These are phyloP conservation scores for Hemichromis elongatus DNA, from an alignment of 2,113 vertebrate species.

Conservation along the genomic window DNA sequence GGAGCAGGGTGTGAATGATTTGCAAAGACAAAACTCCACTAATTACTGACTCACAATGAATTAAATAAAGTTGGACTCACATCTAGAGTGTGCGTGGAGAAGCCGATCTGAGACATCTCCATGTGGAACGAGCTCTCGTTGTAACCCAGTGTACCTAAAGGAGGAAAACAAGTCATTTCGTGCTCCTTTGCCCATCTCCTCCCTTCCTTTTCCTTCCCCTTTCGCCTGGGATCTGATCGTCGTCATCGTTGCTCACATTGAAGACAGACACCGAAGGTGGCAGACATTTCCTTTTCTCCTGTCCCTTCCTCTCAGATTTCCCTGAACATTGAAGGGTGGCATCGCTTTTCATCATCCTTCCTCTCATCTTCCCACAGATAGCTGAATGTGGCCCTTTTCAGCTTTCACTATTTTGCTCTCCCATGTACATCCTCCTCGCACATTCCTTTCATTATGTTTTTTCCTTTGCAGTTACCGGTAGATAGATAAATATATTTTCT, in stretches of 20 bases:
- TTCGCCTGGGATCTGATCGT: not conserved
- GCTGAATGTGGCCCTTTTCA: not conserved
- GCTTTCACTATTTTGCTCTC: not conserved
- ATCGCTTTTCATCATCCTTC: constrained; percentile 23
- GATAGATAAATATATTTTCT: not conserved
- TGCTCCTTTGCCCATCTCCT: constrained; percentile 12
- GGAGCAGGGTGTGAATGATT: not conserved
- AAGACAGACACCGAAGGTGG: constrained; percentile 11
- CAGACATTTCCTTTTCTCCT: constrained; percentile 17
- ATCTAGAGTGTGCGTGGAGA: constrained; percentile 85
- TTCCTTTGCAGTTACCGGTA: too few relatives aligned
- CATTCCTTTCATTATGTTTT: not conserved
- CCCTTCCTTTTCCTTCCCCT: constrained; percentile 49
- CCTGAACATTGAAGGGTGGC: constrained; percentile 4
- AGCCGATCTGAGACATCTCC: constrained; percentile 97
- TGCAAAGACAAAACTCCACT: not conserved
- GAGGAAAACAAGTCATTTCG: not conserved
- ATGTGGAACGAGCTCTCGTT: constrained; percentile 92
- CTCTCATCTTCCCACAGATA: constrained; percentile 3
- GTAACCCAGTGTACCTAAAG: constrained; percentile 81
- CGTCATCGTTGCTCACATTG: not conserved
- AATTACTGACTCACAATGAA: not conserved
- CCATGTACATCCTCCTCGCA: not conserved
- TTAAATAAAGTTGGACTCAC: constrained; percentile 64
- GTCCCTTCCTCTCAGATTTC: constrained; percentile 39